phyloP scores from a whole-genome alignment of 2,113 vertebrate genomes.

The Nanorana parkeri region DNA sequence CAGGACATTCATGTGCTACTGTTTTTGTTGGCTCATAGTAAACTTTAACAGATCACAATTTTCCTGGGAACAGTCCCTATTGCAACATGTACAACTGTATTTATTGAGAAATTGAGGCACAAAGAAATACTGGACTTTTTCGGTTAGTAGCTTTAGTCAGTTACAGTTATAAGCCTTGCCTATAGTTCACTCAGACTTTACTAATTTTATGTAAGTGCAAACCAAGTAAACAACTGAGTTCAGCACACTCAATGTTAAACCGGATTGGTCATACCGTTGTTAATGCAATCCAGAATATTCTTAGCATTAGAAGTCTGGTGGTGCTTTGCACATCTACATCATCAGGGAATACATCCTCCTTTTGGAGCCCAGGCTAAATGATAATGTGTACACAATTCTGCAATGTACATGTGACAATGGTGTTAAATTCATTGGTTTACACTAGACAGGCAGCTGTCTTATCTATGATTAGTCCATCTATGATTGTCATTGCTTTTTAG shows the following conservation, averaged over 20 bases:
- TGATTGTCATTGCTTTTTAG: slow-evolving; percentile 52
- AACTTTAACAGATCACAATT: neutral
- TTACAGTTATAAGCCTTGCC: neutral
- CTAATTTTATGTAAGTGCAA: neutral
- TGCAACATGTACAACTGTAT: neutral
- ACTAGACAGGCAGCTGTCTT: neutral
- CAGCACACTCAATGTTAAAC: neutral
- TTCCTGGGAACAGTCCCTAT: neutral
- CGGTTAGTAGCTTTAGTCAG: neutral
- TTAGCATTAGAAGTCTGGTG: slow-evolving; percentile 6
- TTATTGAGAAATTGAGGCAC: neutral
- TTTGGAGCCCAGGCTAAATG: slow-evolving; percentile 31
- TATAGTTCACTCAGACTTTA: neutral
- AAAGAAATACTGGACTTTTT: neutral
- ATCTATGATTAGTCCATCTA: slow-evolving; percentile 33
- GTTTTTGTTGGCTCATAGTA: neutral
- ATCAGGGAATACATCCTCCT: neutral
- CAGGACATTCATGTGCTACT: neutral
- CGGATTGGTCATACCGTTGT: neutral
- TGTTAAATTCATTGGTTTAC: neutral
- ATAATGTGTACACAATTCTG: neutral
- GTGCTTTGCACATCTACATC: slow-evolving; percentile 4
- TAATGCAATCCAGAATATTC: slow-evolving; percentile 27
- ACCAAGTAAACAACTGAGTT: neutral
- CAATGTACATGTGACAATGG: no score